Evolutionary conservation across 2,797 vertebrate species (phyloP).

Genomic region (Scolopax bukidnonensis): DNA sequence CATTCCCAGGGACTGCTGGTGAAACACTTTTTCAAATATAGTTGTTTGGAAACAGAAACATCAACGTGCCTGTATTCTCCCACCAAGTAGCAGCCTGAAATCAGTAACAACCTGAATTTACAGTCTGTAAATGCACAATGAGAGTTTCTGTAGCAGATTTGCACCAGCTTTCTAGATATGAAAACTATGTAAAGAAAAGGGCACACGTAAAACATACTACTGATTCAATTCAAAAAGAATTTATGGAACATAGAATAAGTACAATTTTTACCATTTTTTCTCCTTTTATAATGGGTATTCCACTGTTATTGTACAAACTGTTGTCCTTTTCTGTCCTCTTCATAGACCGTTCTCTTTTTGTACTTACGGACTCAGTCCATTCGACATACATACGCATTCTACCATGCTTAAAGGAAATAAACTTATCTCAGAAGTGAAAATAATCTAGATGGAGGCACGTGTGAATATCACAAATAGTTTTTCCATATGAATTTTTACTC

Average conservation of each 20-base stretch:
- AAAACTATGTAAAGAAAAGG: background rate
- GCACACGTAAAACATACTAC: background rate
- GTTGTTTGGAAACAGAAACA: background rate
- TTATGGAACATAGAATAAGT: background rate
- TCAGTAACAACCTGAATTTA: background rate
- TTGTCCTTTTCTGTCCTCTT: background rate
- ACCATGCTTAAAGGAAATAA: background rate
- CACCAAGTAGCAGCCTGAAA: background rate
- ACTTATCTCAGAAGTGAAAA: background rate
- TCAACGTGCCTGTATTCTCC: background rate
- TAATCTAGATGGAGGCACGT: background rate
- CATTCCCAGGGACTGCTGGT: background rate
- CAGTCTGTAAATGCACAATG: background rate
- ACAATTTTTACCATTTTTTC: background rate
- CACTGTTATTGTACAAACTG: background rate
- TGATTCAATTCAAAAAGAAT: background rate
- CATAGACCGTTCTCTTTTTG: background rate
- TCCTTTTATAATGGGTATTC: background rate
- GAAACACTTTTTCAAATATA: background rate
- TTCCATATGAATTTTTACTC: background rate
- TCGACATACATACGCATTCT: background rate
- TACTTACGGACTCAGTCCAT: background rate
- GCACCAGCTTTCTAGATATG: background rate
- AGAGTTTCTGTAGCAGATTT: background rate
- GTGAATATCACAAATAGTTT: background rate